Conservation (phyloP, 2,888 invertebrate species). For the Micoletzkya japonica region DNA sequence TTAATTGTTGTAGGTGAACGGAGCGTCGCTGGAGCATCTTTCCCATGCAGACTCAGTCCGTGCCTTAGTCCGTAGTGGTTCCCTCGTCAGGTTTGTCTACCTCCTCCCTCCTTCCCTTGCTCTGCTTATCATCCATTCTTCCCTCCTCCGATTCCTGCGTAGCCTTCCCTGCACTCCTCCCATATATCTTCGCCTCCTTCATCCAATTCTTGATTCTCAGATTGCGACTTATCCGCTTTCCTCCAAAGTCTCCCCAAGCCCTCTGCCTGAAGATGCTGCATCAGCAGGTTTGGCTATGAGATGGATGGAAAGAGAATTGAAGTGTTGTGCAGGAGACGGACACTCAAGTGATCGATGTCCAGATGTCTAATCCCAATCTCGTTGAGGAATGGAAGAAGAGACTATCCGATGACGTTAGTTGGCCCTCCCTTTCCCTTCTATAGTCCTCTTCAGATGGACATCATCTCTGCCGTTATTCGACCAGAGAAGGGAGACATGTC, state of each 20-base stretch:
- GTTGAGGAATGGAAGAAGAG: constrained; percentile 45
- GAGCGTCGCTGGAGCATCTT: constrained; percentile 87
- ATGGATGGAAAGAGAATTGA: not conserved
- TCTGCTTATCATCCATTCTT: not conserved
- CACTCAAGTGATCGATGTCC: constrained; percentile 59
- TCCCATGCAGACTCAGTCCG: constrained; percentile 97
- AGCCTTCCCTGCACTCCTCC: no score
- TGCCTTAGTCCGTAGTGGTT: constrained; percentile 89
- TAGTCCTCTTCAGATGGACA: constrained; percentile 37
- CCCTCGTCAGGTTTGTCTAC: constrained; percentile 75
- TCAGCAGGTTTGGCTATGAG: constrained; percentile 46
- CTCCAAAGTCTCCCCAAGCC: constrained; percentile 55
- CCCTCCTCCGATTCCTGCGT: no score
- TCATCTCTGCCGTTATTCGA: constrained; percentile 44
- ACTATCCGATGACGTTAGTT: constrained; percentile 35
- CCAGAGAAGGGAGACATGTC: constrained; percentile 66
- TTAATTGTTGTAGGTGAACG: constrained; percentile 74
- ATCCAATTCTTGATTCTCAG: constrained; percentile 15
- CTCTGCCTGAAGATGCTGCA: constrained; percentile 62
- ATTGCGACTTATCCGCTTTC: constrained; percentile 71
- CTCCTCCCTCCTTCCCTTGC: not conserved
- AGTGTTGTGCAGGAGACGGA: constrained; percentile 49
- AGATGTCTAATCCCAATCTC: constrained; percentile 49
- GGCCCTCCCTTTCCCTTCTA: no score
- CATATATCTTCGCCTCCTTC: no score